Conservation (phyloP, 2,888 invertebrate species). For the Erebia aethiops region DNA sequence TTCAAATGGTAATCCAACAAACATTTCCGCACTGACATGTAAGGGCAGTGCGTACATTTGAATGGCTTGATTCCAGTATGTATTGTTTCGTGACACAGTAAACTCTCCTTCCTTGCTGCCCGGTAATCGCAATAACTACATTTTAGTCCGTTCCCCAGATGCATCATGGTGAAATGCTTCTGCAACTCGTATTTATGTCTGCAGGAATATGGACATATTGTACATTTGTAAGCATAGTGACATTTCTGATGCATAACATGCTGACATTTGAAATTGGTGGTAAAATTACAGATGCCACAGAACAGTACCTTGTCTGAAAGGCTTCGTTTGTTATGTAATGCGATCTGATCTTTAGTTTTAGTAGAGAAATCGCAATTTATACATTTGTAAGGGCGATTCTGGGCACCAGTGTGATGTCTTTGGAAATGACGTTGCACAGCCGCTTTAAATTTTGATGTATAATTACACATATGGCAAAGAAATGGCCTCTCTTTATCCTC, state of each 20-base stretch:
- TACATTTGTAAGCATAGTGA: conserved; percentile 60
- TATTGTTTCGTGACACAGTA: conserved; percentile 58
- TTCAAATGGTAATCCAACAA: conserved; percentile 57
- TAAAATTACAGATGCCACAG: conserved; percentile 55
- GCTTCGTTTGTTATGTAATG: conserved; percentile 65
- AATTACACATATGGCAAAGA: conserved; percentile 59
- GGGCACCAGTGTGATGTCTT: conserved; percentile 58
- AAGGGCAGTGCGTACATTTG: conserved; percentile 57
- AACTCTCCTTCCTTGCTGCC: conserved; percentile 54
- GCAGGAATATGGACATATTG: conserved; percentile 54
- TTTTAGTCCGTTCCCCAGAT: conserved; percentile 58
- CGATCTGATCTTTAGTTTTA: conserved; percentile 68
- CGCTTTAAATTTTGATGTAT: conserved; percentile 63
- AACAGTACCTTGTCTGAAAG: conserved; percentile 44
- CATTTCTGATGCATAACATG: conserved; percentile 59
- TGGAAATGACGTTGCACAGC: conserved; percentile 68
- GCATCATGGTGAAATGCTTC: conserved; percentile 55
- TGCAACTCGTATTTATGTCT: conserved; percentile 62
- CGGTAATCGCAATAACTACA: conserved; percentile 61
- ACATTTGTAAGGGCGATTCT: conserved; percentile 63
- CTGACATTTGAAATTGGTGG: conserved; percentile 60
- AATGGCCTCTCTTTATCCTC: conserved; percentile 56
- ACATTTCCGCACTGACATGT: conserved; percentile 54
- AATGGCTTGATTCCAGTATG: conserved; percentile 65
- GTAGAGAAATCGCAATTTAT: conserved; percentile 66